Conservation (phyloP, 2,888 invertebrate species). For the Cantharis lateralis region DNA sequence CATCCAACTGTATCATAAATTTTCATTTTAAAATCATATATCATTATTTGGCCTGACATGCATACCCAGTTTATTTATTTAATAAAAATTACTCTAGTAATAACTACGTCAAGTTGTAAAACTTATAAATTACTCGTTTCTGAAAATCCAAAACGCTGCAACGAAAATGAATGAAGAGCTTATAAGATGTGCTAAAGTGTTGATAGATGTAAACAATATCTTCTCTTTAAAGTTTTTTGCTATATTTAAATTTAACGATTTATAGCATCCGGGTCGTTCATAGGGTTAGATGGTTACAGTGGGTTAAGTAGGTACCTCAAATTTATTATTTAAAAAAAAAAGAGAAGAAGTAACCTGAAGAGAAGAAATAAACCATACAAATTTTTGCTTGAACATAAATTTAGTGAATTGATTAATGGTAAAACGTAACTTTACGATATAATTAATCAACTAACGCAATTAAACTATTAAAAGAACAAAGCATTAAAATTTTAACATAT, state of each 20-base stretch:
- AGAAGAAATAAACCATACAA: neutral
- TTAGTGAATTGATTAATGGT: neutral
- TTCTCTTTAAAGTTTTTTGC: conserved; percentile 40
- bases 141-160: neutral
- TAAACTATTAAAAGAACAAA: neutral
- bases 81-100: neutral
- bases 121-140: neutral
- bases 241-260: conserved; percentile 43
- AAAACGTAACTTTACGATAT: neutral
- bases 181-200: conserved; percentile 17
- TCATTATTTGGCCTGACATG: too few species aligned
- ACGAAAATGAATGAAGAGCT: neutral
- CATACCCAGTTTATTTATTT: too few species aligned
- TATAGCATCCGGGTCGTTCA: conserved; percentile 40
- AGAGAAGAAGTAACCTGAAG: too few species aligned
- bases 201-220: conserved; percentile 46
- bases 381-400: neutral
- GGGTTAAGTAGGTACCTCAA: neutral
- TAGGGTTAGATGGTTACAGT: neutral
- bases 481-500: neutral
- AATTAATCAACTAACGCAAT: neutral
- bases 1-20: too few species aligned
- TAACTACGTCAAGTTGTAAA: neutral
- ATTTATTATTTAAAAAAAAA: neutral
- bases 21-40: too few species aligned